Percentiles rank a stretch among this genome's conserved stretches.
Evolutionary conservation across 2,797 vertebrate genomes (phyloP).

Genomic region (Xyrichtys novacula): DNA sequence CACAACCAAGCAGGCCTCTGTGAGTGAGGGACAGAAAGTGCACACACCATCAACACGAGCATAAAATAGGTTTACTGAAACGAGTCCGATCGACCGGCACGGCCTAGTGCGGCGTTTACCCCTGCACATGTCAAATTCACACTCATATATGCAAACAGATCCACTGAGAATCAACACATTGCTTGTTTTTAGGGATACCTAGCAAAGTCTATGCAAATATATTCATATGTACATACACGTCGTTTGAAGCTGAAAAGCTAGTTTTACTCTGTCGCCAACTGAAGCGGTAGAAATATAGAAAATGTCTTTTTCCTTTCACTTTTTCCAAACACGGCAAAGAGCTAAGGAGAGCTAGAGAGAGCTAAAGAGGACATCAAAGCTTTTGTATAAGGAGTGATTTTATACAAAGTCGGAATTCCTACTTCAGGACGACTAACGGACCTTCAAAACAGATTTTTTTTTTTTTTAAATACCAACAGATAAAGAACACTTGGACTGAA

Average conservation of each 20-base stretch:
- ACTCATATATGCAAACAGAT: slow-evolving; percentile 86
- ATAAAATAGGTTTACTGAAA: slow-evolving; percentile 81
- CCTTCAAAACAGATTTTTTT: slow-evolving; percentile 73
- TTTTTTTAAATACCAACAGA: slow-evolving; percentile 75
- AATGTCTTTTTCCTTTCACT: slow-evolving; percentile 78
- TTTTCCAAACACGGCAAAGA: slow-evolving; percentile 77
- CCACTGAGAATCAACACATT: slow-evolving; percentile 88
- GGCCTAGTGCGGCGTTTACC: slow-evolving; percentile 53
- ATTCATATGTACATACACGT: slow-evolving; percentile 85
- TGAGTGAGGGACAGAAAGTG: slow-evolving; percentile 79
- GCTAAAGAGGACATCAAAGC: slow-evolving; percentile 82
- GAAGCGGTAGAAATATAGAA: slow-evolving; percentile 84
- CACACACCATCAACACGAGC: slow-evolving; percentile 82
- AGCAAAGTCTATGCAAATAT: slow-evolving; percentile 88
- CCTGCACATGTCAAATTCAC: slow-evolving; percentile 83
- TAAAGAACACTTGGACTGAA: slow-evolving; percentile 80
- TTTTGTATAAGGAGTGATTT: slow-evolving; percentile 80
- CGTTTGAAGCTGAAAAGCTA: slow-evolving; percentile 78
- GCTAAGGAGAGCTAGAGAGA: slow-evolving; percentile 77
- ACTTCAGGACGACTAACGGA: slow-evolving; percentile 75
- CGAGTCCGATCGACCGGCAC: slow-evolving; percentile 69
- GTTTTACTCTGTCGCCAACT: slow-evolving; percentile 79
- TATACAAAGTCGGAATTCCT: slow-evolving; percentile 80
- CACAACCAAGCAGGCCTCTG: slow-evolving; percentile 80
- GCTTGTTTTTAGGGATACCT: slow-evolving; percentile 87